phyloP scores from a whole-genome alignment of 2,888 invertebrate species.

The Eucriotettix oculatus region DNA sequence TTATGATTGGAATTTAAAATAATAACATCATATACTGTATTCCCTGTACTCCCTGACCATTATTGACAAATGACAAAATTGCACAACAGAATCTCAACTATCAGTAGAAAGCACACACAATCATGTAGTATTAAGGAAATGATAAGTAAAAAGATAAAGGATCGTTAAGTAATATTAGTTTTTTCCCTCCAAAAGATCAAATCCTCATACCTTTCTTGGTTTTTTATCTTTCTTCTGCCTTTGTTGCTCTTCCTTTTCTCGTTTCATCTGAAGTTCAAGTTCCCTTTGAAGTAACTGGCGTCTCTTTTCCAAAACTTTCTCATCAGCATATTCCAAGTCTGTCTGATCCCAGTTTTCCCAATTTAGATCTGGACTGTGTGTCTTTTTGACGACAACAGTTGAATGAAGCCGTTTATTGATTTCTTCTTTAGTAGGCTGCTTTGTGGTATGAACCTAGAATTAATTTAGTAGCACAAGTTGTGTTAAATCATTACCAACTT shows the following conservation, averaged over 20 bases:
- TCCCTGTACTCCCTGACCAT: too few relatives aligned
- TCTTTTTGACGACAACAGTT: slow-evolving; percentile 35
- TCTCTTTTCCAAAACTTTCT: slow-evolving; percentile 53
- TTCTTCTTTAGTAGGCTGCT: slow-evolving; percentile 32
- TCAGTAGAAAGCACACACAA: too few relatives aligned
- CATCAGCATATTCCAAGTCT: slow-evolving; percentile 64
- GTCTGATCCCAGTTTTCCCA: slow-evolving; percentile 64
- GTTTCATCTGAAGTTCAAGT: slow-evolving; percentile 60
- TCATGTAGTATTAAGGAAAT: too few relatives aligned
- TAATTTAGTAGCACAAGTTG: too few relatives aligned
- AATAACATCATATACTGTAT: too few relatives aligned
- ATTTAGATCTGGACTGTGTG: slow-evolving; percentile 43
- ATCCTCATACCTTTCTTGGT: background rate
- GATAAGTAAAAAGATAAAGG: too few relatives aligned
- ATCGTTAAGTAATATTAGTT: too few relatives aligned
- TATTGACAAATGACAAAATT: background rate
- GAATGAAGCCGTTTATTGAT: slow-evolving; percentile 46
- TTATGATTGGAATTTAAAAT: too few relatives aligned
- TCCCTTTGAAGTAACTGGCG: slow-evolving; percentile 59
- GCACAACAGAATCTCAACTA: background rate
- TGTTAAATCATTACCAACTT: too few relatives aligned
- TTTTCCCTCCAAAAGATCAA: too few relatives aligned
- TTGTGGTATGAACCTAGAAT: background rate
- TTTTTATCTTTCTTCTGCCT: slow-evolving; percentile 30
- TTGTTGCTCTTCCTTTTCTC: slow-evolving; percentile 51